These are phyloP conservation scores for Cyanocitta stelleri DNA, from an alignment of 2,113 vertebrate species.

Conservation along the genomic window DNA sequence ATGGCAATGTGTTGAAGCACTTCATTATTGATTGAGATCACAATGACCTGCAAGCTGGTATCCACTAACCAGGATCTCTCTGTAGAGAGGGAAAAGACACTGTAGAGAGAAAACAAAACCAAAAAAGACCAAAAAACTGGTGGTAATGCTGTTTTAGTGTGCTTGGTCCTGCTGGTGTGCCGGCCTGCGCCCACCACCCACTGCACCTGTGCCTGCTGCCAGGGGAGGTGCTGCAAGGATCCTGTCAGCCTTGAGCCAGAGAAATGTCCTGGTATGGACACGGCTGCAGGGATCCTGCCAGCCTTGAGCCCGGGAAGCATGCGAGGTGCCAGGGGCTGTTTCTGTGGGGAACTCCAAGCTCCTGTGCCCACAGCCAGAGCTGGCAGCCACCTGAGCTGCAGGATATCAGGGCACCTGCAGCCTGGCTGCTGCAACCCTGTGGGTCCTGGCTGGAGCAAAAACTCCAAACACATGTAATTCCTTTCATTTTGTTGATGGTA, in stretches of 20 bases:
- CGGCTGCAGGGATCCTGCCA: not conserved
- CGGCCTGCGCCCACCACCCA: not conserved
- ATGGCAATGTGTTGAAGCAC: slow-evolving; percentile 23
- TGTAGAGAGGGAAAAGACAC: not conserved
- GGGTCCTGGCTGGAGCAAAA: not conserved
- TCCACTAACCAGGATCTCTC: slow-evolving; percentile 37
- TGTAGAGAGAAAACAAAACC: not conserved
- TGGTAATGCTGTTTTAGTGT: not conserved
- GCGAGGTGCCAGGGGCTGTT: not conserved
- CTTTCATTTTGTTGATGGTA: not conserved
- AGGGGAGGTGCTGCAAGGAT: not conserved
- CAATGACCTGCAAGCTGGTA: slow-evolving; percentile 59
- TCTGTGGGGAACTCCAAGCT: fast-evolving
- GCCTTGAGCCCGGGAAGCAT: not conserved
- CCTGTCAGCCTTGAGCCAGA: not conserved
- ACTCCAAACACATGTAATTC: fast-evolving
- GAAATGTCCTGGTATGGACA: not conserved
- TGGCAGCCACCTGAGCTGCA: fast-evolving
- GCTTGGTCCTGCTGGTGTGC: not conserved
- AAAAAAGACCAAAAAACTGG: not conserved
- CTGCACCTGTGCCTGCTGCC: not conserved
- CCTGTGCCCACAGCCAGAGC: not conserved
- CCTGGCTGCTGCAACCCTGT: fast-evolving
- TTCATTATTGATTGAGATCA: slow-evolving; percentile 67
- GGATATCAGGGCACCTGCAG: not conserved